These are phyloP conservation scores for Serrognathus titanus DNA, from an alignment of 2,888 invertebrate species.

Conservation along the genomic window DNA sequence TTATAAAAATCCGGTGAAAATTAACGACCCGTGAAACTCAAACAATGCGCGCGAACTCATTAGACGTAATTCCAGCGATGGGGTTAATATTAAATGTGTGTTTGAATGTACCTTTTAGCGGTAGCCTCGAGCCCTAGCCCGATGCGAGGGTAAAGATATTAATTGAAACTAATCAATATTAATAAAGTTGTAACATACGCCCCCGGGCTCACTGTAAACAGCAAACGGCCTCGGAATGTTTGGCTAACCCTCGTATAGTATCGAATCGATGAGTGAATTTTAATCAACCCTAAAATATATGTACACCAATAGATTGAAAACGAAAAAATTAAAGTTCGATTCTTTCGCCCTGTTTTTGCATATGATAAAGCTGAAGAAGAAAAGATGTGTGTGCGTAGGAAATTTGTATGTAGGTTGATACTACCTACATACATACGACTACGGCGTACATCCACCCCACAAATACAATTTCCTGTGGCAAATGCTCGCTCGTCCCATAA, in stretches of 20 bases:
- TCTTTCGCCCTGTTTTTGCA: no score
- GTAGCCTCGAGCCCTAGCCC: constrained; percentile 23
- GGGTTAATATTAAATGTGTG: constrained; percentile 44
- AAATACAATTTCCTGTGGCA: constrained; percentile 15
- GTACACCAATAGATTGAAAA: no score
- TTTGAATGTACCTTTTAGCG: constrained; percentile 42
- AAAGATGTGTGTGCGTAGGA: no score
- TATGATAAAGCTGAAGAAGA: no score
- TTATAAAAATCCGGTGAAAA: no score
- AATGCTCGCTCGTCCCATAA: constrained; percentile 14
- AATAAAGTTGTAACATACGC: constrained; percentile 36
- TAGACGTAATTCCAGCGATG: constrained; percentile 22
- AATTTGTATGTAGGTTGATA: no score
- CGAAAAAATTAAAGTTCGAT: no score
- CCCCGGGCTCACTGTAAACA: constrained; percentile 13
- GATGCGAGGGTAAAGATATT: constrained; percentile 36
- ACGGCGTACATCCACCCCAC: background rate
- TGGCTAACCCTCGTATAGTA: no score
- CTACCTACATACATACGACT: no score
- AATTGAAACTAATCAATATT: constrained; percentile 48
- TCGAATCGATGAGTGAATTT: no score
- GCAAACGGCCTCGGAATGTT: background rate
- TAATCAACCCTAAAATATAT: no score
- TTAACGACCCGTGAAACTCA: constrained; percentile 20
- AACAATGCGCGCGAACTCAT: constrained; percentile 23